These are phyloP conservation scores for Amphiura filiformis DNA, from an alignment of 35 echinoderm and acorn worm species.

Conservation along the genomic window DNA sequence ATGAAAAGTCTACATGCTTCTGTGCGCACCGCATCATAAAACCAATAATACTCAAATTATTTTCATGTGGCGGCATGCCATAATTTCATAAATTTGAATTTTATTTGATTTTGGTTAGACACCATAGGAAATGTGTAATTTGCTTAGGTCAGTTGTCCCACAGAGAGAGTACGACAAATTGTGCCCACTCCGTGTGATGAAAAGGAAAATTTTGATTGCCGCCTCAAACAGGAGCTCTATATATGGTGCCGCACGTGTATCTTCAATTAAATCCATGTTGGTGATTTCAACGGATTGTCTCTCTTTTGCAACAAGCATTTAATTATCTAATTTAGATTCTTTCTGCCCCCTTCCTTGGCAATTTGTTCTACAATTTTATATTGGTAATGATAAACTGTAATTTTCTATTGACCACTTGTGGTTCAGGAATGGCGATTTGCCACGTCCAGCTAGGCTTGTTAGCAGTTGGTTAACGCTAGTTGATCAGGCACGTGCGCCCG, in stretches of 20 bases:
- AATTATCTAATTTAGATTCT: neutral
- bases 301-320: neutral
- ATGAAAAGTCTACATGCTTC: neutral
- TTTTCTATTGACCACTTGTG: conserved; percentile 1
- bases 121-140: neutral
- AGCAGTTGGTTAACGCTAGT: neutral
- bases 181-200: neutral
- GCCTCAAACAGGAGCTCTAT: neutral
- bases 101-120: conserved; percentile 8
- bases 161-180: neutral
- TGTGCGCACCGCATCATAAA: neutral
- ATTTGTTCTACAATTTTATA: neutral
- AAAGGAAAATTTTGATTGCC: neutral
- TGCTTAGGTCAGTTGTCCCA: neutral
- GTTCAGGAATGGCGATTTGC: neutral
- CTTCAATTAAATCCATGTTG: neutral
- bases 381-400: conserved; percentile 2
- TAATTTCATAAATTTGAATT: conserved; percentile 9
- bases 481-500: neutral
- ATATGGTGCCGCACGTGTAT: neutral
- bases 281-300: neutral
- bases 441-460: neutral
- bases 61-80: neutral
- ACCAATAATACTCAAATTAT: conserved; percentile 15
- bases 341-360: neutral